phyloP scores from a whole-genome alignment of 2,888 invertebrate species.

The Leucoma salicis region DNA sequence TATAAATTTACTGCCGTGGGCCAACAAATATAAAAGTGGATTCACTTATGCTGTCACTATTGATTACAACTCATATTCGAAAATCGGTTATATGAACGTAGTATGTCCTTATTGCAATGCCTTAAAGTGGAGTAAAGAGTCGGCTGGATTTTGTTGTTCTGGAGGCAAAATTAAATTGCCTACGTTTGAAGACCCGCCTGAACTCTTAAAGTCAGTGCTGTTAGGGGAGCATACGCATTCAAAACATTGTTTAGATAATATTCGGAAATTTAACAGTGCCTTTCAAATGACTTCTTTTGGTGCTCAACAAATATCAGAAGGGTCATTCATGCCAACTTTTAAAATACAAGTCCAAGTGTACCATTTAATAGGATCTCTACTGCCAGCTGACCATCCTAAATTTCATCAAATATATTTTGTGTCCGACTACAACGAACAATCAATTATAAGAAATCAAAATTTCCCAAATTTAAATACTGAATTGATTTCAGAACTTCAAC shows the following conservation, averaged over 20 bases:
- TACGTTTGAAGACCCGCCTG: neutral
- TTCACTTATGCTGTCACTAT: neutral
- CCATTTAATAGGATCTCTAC: conserved; percentile 21
- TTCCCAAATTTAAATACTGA: conserved; percentile 12
- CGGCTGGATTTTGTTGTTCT: conserved; percentile 20
- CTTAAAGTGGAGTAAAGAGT: conserved; percentile 19
- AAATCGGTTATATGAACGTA: conserved; percentile 2
- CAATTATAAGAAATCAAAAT: conserved; percentile 7
- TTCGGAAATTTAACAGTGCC: neutral
- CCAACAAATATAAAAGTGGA: neutral
- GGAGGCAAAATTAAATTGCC: conserved; percentile 9
- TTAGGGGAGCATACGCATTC: neutral
- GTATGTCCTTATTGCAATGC: conserved; percentile 17
- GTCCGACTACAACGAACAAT: conserved; percentile 21
- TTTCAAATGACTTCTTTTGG: conserved; percentile 11
- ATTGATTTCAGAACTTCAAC: conserved; percentile 26
- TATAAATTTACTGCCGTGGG: neutral
- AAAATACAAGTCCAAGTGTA: conserved; percentile 29
- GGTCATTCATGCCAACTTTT: conserved; percentile 32
- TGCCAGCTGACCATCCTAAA: conserved; percentile 17
- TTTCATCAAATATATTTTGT: conserved; percentile 35
- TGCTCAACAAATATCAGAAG: conserved; percentile 23
- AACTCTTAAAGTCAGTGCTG: neutral
- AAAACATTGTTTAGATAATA: conserved; percentile 3
- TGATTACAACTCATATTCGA: neutral